Evolutionary conservation across 2,113 vertebrate species (phyloP).

Genomic region (Labeo catla): DNA sequence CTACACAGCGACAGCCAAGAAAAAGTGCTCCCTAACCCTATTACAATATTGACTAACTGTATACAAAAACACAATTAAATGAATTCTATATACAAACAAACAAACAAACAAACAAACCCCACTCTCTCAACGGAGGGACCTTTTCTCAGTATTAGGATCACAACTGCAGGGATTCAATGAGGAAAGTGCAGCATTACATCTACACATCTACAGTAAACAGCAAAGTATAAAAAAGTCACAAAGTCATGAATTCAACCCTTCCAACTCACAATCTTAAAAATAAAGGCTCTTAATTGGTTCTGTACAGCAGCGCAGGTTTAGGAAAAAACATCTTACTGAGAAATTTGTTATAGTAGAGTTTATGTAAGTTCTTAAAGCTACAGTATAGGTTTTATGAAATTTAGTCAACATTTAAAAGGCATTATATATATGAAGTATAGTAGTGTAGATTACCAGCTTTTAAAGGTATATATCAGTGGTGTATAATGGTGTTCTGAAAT

Average conservation of each 20-base stretch:
- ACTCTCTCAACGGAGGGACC: constrained; percentile 17
- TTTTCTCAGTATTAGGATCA: constrained; percentile 30
- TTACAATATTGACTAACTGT: constrained; percentile 61
- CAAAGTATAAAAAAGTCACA: neutral
- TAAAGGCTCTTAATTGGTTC: neutral
- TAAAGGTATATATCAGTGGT: too few relatives aligned
- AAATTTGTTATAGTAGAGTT: neutral
- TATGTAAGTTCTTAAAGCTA: neutral
- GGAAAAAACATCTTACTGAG: neutral
- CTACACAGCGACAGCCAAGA: constrained; percentile 61
- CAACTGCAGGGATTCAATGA: constrained; percentile 19
- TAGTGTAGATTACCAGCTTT: too few relatives aligned
- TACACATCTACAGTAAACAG: constrained; percentile 27
- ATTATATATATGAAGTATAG: too few relatives aligned
- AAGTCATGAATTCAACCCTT: constrained; percentile 9
- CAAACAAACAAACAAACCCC: constrained; percentile 36
- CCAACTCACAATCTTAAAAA: neutral
- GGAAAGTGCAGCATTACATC: constrained; percentile 27
- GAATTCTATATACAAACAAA: constrained; percentile 48
- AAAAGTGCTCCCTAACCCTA: constrained; percentile 60
- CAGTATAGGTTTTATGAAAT: neutral
- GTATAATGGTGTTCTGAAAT: too few relatives aligned
- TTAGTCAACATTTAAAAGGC: too few relatives aligned
- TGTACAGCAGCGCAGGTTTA: neutral
- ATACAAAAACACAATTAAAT: constrained; percentile 54